Evolutionary conservation across 2,797 vertebrate species (phyloP), one percentile per base, ranked within the genome.

Genomic region (Carapus acus): DNA sequence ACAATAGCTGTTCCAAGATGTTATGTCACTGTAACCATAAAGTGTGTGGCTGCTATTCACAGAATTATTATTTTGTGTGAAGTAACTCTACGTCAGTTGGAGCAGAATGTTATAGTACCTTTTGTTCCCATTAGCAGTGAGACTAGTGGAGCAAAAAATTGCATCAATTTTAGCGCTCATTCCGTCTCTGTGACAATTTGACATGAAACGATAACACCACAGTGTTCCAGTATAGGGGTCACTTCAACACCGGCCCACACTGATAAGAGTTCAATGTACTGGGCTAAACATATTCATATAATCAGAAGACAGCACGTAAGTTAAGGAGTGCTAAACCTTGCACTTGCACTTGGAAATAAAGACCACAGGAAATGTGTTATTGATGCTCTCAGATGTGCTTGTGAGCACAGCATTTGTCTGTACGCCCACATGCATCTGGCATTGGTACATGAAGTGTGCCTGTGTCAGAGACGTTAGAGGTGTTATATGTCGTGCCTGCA

Each of bases 351-450:
- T 75, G 75, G 75, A 89, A 86, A 83, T 80, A 76, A 85, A 85
- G 83, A 85, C 81, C 83, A 89, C 87, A 89, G 86, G 86, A 90
- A 88, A 88, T 83, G 80, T 84, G 82, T 84, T 86, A 84, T 88
- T 86, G 80, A 81, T 81, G 85, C 79, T 83, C 83, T 84, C 74
- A 78, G 74, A 80, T 76, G 81, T 74, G 77, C 81, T 81, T 83
- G 76, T 76, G 68, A 83, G 68, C 69, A 22, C 54, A 73, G 70
- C 42, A 57, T 50, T 52, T 63, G 66, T 74, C 71, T 85, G 41
- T 78, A 86, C 87, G 65, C 87, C 87, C 87, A 90, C 88, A 69
- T 82, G 50, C 70, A 58, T 85, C 66, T 41, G 70, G 63, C 65
- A 58, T 54, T 54, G 48, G 62, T 76, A 70, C 69, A 56, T 70